phyloP scores from a whole-genome alignment of 2,113 vertebrate species.

The Ophiodon elongatus region DNA sequence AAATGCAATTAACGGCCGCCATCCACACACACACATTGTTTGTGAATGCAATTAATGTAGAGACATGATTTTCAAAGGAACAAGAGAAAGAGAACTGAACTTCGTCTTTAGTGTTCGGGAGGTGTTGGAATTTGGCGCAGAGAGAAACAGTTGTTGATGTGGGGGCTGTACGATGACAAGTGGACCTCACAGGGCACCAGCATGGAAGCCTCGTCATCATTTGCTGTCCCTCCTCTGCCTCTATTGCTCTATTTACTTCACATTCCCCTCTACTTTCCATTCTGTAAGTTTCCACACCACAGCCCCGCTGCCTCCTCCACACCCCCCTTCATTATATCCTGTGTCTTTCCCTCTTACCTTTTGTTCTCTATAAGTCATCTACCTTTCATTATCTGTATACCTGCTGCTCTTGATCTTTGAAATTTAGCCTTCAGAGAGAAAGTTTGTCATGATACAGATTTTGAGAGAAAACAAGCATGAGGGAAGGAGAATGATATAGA shows the following conservation, averaged over 20 bases:
- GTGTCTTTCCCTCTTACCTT: slow-evolving; percentile 12
- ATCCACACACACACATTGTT: background rate
- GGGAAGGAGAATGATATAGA: background rate
- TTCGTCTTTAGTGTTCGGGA: background rate
- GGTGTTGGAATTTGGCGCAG: slow-evolving; percentile 7
- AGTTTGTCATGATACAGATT: background rate
- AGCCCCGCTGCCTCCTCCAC: background rate
- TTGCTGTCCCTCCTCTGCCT: slow-evolving; percentile 13
- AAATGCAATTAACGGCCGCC: background rate
- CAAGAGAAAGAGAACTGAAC: slow-evolving; percentile 10
- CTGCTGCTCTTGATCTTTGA: slow-evolving; percentile 20
- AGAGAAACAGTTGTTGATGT: slow-evolving; percentile 31
- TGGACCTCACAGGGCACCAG: slow-evolving; percentile 23
- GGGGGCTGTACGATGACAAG: slow-evolving; percentile 15
- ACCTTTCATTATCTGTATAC: slow-evolving; percentile 23
- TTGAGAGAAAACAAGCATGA: background rate
- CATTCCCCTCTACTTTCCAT: slow-evolving; percentile 10
- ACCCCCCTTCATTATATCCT: slow-evolving; percentile 17
- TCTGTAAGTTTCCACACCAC: slow-evolving; percentile 8
- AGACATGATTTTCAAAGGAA: background rate
- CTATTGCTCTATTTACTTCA: slow-evolving; percentile 10
- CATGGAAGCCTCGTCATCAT: slow-evolving; percentile 22
- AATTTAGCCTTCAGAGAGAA: slow-evolving; percentile 7
- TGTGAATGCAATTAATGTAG: background rate
- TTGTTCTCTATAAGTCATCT: slow-evolving; percentile 30